Evolutionary conservation across 1,140 invertebrate genomes (phyloP), one percentile per base, ranked within the genome.

Genomic region (Drosophila repleta): DNA sequence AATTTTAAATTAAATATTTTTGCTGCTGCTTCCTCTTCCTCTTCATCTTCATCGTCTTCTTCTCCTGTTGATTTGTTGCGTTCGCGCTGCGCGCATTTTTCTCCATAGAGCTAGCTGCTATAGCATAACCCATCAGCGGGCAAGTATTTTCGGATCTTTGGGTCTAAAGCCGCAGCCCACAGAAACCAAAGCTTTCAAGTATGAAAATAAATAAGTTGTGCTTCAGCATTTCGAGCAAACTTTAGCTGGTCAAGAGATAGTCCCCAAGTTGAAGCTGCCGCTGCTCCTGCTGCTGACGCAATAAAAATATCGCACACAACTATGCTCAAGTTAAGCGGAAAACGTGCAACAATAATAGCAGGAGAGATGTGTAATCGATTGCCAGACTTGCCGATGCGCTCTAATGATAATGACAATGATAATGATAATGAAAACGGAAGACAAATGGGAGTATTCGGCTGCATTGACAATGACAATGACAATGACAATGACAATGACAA

Each of bases 131-230:
- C 48, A 43, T 43, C 39, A n/a, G n/a, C 20, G 11, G 46, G 46
- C 17, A 35, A 35, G 32, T 11, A 35, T 35, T 35, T 35, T 35
- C 2, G 32, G 32, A 11, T 35, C 32, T 35, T 39, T 39, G 37
- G 37, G n/a, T 39, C 8, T n/a, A 18, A 52, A 61, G 51, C 63
- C 41, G 24, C 55, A 60, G 46, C 58, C 58, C 37, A 51, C 45
- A 46, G 18, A 67, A 64, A 67, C 67, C 78, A 67, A 67, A 67
- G 78, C 73, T 80, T 52, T 76, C 24, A 83, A 81, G 69, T 81
- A 81, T 82, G 64, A 81, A 78, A 82, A 78, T 81, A 81, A 82
- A 81, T 81, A 81, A 81, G 60, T 77, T 81, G 39, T 57, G 57
- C 73, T 67, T 26, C 64, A 75, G 63, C 64, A 41, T 66, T 51